phyloP scores from a whole-genome alignment of 2,113 vertebrate genomes.

The Bubo bubo region DNA sequence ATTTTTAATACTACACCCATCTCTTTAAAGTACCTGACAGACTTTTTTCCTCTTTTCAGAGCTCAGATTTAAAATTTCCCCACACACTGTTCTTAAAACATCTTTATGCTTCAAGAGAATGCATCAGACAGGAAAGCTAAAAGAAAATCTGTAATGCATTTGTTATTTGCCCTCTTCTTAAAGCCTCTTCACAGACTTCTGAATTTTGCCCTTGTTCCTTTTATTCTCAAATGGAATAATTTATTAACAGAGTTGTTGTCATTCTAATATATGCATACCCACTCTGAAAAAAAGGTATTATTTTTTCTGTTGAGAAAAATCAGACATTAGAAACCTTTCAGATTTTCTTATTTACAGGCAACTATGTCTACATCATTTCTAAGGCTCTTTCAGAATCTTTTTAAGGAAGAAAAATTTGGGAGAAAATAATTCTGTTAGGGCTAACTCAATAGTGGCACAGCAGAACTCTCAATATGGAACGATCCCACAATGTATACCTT shows the following conservation, averaged over 20 bases:
- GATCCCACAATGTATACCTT: not conserved
- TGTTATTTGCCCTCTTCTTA: not conserved
- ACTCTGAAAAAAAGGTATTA: not conserved
- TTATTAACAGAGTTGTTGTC: not conserved
- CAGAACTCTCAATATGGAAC: not conserved
- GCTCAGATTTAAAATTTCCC: not conserved
- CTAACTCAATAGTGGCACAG: not conserved
- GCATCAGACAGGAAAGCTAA: not conserved
- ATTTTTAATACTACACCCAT: not conserved
- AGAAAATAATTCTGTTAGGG: not conserved
- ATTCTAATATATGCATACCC: not conserved
- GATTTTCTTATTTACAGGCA: not conserved
- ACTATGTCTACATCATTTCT: not conserved
- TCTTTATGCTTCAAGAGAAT: not conserved
- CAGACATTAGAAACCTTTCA: not conserved
- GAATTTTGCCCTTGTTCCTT: not conserved
- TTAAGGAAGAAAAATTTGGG: not conserved
- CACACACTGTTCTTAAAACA: not conserved
- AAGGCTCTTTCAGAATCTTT: not conserved
- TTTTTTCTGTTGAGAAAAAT: not conserved
- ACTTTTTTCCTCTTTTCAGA: not conserved
- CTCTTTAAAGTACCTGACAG: not conserved
- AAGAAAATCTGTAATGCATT: not conserved
- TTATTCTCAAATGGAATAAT: not conserved
- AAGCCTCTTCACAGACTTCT: not conserved